A percentile compares a stretch with the other conserved stretches of the same genome.
These are phyloP conservation scores for Bruchidius siliquastri DNA, from an alignment of 2,888 invertebrate species.

Conservation along the genomic window DNA sequence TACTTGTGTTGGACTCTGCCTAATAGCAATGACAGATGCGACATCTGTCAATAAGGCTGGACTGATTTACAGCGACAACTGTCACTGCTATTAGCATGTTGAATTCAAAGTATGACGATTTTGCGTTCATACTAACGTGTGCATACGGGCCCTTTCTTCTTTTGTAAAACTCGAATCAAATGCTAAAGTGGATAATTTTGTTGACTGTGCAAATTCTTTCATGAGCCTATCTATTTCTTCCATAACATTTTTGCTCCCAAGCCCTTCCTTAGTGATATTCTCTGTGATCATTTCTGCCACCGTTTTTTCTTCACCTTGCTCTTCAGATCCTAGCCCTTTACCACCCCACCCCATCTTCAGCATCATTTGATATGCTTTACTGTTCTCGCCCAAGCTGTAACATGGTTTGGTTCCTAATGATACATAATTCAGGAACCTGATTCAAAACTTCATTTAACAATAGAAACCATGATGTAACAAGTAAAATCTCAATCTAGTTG, in stretches of 20 bases:
- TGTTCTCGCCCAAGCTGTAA: constrained; percentile 22
- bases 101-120: background rate
- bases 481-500: too few relatives aligned
- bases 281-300: constrained; percentile 29
- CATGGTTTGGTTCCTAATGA: background rate
- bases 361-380: constrained; percentile 34
- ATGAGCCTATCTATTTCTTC: constrained; percentile 29
- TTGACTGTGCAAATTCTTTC: constrained; percentile 28
- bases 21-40: too few relatives aligned
- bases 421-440: too few relatives aligned
- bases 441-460: too few relatives aligned
- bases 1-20: too few relatives aligned
- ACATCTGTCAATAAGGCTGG: too few relatives aligned
- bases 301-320: constrained; percentile 32
- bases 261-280: constrained; percentile 30
- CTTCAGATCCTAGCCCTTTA: constrained; percentile 31
- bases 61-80: too few relatives aligned
- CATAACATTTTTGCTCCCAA: constrained; percentile 27
- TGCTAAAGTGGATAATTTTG: constrained; percentile 28
- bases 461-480: too few relatives aligned
- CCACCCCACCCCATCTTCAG: constrained; percentile 37
- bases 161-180: constrained; percentile 33
- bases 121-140: constrained; percentile 16
- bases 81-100: too few relatives aligned
- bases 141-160: constrained; percentile 33